Evolutionary conservation across 2,888 invertebrate genomes (phyloP).

Genomic region (Colostygia pectinataria): DNA sequence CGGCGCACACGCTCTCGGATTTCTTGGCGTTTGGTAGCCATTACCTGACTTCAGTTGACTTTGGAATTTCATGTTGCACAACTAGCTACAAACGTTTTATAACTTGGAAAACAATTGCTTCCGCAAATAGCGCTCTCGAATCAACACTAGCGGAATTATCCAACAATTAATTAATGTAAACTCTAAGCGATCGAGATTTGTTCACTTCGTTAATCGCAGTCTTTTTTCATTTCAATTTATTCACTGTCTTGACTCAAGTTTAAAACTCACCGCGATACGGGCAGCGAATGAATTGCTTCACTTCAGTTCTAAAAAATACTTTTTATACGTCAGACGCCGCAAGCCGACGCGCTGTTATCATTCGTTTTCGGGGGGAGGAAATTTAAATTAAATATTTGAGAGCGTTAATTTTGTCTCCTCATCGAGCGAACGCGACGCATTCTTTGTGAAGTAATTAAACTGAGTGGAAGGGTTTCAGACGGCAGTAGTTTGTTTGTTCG

Average conservation of each 20-base stretch:
- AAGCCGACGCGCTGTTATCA: conserved; percentile 70
- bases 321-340: conserved; percentile 57
- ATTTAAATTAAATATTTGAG: conserved; percentile 84
- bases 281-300: conserved; percentile 71
- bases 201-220: conserved; percentile 56
- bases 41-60: conserved; percentile 63
- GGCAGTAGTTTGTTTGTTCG: conserved; percentile 81
- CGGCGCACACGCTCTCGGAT: conserved; percentile 77
- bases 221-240: conserved; percentile 55
- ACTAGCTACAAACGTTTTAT: conserved; percentile 28
- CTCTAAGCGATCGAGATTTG: conserved; percentile 66
- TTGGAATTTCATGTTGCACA: conserved; percentile 47
- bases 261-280: conserved; percentile 51
- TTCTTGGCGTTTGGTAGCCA: conserved; percentile 70
- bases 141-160: conserved; percentile 28
- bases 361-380: conserved; percentile 75
- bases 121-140: too few species aligned
- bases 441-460: conserved; percentile 83
- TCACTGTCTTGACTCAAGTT: conserved; percentile 55
- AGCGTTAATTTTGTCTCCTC: conserved; percentile 83
- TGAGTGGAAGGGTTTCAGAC: conserved; percentile 81
- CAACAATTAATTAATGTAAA: conserved; percentile 49
- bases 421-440: conserved; percentile 81
- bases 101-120: conserved; percentile 8
- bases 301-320: conserved; percentile 53